Conservation (phyloP, 2,113 vertebrate species). For the Misgurnus mizolepis region DNA sequence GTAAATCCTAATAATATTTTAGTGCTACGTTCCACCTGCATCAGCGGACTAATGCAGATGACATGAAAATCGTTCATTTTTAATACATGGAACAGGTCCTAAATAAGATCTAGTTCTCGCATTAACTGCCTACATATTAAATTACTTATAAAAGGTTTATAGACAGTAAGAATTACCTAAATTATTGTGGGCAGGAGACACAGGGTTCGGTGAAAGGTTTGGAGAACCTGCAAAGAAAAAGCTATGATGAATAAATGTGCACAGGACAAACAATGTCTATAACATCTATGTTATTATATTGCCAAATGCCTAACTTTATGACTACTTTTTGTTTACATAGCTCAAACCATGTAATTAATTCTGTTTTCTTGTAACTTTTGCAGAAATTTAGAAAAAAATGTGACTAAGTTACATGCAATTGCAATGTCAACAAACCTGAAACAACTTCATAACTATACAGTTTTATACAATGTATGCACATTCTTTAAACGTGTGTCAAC, state of each 20-base stretch:
- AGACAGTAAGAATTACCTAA: slow-evolving; percentile 81
- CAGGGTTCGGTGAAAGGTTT: slow-evolving; percentile 93
- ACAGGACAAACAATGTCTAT: background rate
- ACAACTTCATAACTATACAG: background rate
- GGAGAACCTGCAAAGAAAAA: slow-evolving; percentile 84
- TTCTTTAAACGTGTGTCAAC: background rate
- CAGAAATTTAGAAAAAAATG: background rate
- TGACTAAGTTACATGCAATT: background rate
- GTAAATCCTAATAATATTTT: no score
- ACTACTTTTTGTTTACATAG: no score
- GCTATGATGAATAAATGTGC: background rate
- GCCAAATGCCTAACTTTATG: no score
- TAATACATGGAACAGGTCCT: no score
- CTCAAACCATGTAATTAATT: no score
- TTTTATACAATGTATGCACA: background rate
- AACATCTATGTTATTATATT: no score
- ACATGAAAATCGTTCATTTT: no score
- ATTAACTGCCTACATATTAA: no score
- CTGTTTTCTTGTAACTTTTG: background rate
- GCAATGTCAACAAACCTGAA: background rate
- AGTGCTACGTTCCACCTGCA: no score
- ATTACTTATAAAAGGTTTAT: background rate
- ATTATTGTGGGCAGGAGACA: slow-evolving; percentile 94
- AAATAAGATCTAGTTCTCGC: no score
- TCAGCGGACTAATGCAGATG: no score